Conservation (phyloP, 2,113 vertebrate genomes). For the Urocitellus parryii region DNA sequence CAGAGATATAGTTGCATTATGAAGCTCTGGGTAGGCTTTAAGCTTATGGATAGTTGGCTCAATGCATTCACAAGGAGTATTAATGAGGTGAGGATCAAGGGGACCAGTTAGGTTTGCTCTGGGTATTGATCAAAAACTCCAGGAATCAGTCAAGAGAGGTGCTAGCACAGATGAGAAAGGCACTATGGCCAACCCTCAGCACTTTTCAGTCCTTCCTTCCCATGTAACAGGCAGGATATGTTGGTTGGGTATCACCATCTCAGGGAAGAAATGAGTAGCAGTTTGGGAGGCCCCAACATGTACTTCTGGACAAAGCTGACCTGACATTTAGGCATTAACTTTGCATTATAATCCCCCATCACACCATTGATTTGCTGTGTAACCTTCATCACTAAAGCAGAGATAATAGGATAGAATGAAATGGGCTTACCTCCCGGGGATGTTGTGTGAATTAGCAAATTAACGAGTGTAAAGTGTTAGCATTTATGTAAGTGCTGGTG, state of each 20-base stretch:
- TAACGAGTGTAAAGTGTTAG: slow-evolving; percentile 77
- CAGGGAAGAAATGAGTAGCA: slow-evolving; percentile 37
- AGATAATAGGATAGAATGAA: slow-evolving; percentile 77
- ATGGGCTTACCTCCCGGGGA: slow-evolving; percentile 70
- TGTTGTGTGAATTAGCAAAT: slow-evolving; percentile 79
- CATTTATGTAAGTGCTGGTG: slow-evolving; percentile 77
- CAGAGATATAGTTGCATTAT: slow-evolving; percentile 19
- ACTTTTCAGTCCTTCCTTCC: neutral
- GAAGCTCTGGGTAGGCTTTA: neutral
- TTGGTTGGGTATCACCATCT: neutral
- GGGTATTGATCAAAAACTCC: neutral
- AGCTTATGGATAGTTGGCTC: neutral
- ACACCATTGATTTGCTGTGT: slow-evolving; percentile 69
- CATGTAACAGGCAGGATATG: neutral
- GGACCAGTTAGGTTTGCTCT: slow-evolving; percentile 5
- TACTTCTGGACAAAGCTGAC: slow-evolving; percentile 62
- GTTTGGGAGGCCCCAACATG: slow-evolving; percentile 38
- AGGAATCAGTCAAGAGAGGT: neutral
- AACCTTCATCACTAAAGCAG: slow-evolving; percentile 77
- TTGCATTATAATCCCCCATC: slow-evolving; percentile 65
- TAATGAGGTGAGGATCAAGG: slow-evolving; percentile 48
- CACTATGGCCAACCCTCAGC: slow-evolving; percentile 36
- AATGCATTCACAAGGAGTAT: neutral
- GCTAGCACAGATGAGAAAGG: neutral
- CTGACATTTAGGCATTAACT: slow-evolving; percentile 72